These are phyloP conservation scores for Cecidostiba fungosa DNA, from an alignment of 2,888 invertebrate genomes.

Conservation along the genomic window DNA sequence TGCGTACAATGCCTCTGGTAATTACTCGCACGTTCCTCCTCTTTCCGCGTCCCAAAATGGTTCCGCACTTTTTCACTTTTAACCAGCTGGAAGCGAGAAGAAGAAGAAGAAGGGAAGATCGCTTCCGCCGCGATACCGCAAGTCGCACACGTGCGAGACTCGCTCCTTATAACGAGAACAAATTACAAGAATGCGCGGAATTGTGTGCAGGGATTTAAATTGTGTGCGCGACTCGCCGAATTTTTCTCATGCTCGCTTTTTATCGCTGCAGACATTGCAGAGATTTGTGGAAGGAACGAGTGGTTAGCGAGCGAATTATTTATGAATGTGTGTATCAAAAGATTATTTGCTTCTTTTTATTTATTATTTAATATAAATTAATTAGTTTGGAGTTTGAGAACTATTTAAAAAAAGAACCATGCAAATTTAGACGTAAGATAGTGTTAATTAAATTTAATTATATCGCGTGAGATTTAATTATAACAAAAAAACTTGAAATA, in stretches of 20 bases:
- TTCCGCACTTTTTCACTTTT: conserved; percentile 23
- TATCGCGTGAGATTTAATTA: no score
- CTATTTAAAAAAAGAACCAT: no score
- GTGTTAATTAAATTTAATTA: no score
- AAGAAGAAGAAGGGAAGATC: not conserved
- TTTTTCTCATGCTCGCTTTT: conserved; percentile 35
- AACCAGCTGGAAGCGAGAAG: not conserved
- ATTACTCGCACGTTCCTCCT: not conserved
- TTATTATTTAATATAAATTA: not conserved
- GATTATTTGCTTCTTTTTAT: no score
- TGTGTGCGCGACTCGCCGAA: not conserved
- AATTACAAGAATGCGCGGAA: conserved; percentile 34
- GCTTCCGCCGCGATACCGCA: not conserved
- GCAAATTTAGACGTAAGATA: no score
- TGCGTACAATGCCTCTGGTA: not conserved
- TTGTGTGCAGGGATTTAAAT: not conserved
- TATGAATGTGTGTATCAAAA: not conserved
- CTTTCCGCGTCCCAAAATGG: not conserved
- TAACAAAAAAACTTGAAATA: no score
- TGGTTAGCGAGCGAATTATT: no score
- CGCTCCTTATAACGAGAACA: conserved; percentile 27
- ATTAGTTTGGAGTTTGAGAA: not conserved
- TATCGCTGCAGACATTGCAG: not conserved
- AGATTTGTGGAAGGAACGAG: not conserved
- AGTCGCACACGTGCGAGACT: not conserved